Evolutionary conservation across 2,888 invertebrate genomes (phyloP).

Genomic region (Thereva unica): DNA sequence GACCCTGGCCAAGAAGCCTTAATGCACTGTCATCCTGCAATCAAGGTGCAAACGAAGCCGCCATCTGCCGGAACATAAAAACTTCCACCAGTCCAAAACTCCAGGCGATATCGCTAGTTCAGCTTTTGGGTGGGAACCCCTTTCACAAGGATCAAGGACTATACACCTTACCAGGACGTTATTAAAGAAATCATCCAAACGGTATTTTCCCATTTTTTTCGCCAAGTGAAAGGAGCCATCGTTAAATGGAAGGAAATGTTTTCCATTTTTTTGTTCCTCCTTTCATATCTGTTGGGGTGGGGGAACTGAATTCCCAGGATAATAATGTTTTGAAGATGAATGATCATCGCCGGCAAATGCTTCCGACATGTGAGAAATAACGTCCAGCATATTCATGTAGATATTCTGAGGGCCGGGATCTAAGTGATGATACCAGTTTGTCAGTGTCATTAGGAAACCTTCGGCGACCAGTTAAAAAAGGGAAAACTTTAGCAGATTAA

Average conservation of each 20-base stretch:
- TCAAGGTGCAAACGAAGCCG: constrained; percentile 10
- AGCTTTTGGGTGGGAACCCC: not conserved
- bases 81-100: not conserved
- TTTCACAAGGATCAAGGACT: constrained; percentile 1
- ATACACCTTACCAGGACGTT: not conserved
- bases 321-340: constrained; percentile 29
- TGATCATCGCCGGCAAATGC: constrained; percentile 29
- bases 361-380: constrained; percentile 28
- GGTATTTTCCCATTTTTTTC: no score
- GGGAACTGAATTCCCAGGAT: not conserved
- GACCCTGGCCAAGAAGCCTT: constrained; percentile 1
- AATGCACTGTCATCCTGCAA: constrained; percentile 25
- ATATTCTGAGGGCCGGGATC: not conserved
- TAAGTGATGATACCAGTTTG: no score
- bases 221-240: no score
- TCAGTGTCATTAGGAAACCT: no score
- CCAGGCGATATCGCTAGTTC: not conserved
- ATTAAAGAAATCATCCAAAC: constrained; percentile 3
- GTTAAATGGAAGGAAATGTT: no score
- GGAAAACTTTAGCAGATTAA: no score
- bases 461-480: no score
- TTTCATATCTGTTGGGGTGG: no score
- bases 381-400: not conserved
- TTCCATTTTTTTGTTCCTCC: no score
- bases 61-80: not conserved